Evolutionary conservation across 2,113 vertebrate genomes (phyloP), one percentile per base, ranked within the genome.

Genomic region (Piaya cayana): DNA sequence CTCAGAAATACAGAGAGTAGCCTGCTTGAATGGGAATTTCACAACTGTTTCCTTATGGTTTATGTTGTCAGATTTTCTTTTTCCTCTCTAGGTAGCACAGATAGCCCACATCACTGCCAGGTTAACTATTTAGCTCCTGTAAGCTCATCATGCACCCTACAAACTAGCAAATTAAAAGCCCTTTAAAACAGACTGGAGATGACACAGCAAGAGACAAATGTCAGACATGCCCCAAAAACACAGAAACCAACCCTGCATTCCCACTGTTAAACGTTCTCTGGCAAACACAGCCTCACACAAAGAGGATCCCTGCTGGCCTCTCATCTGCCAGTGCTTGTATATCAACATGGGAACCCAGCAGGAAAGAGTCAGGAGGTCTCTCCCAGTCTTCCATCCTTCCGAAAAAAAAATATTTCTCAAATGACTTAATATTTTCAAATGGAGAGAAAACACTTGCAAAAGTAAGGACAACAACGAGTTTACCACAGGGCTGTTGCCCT

Each of bases 261-360:
- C 58, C 72, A 82, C 74, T 60, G 52, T 93, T 97, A 95, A 96
- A 72, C 43, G 63, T 68, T 95, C 82, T 67, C 86, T 71, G 69
- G 52, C 74, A 88, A 92, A 91, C 30, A 45, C 42, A 89, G 56
- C 65, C 80, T 87, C 64, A 82, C 20, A 92, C 72, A 90, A 49
- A 87, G 58, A 86, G 70, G 62, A 95, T 59, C 93, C 97, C 94
- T 95, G 95, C 94, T 95, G 97, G 92, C 88, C 93, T 97, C 62
- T 95, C 96, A 97, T 96, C 96, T 97, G 97, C 76, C 95, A 92
- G 30, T 32, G 49, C 34, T 94, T 85, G 34, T 74, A 72, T 49
- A 94, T 87, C 80, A 90, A 69, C 60, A 55, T 74, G 90, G 70
- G 90, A 93, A 71, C 89, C 75, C 93, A 95, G 90, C 95, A 96